Evolutionary conservation across 2,797 vertebrate species (phyloP).

Genomic region (Notoglanidium macrostoma): DNA sequence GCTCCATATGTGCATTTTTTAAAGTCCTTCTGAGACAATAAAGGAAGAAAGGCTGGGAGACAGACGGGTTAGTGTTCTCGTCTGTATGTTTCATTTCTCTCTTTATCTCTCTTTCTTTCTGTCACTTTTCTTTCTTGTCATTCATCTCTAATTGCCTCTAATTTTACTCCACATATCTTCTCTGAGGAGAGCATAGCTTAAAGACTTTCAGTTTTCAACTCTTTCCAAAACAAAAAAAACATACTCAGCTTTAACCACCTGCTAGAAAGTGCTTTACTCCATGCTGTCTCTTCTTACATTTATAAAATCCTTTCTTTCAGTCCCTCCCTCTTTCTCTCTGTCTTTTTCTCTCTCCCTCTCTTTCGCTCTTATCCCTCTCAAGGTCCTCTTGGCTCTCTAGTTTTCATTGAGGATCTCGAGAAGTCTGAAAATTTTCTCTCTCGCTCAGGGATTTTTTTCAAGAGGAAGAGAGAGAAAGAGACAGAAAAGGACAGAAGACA

Average conservation of each 20-base stretch:
- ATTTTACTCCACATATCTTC: neutral
- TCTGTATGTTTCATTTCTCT: neutral
- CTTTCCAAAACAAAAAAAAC: neutral
- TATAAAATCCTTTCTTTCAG: neutral
- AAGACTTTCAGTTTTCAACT: neutral
- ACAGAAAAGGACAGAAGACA: neutral
- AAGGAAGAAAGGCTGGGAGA: neutral
- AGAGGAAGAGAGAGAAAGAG: conserved; percentile 35
- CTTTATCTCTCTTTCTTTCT: conserved; percentile 19
- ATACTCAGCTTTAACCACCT: neutral
- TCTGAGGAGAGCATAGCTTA: neutral
- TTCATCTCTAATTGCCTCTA: conserved; percentile 11
- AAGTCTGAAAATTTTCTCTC: conserved; percentile 68
- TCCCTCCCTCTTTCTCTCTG: neutral
- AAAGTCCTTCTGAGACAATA: conserved; percentile 39
- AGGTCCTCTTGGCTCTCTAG: conserved; percentile 74
- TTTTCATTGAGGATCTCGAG: conserved; percentile 70
- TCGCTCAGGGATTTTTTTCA: neutral
- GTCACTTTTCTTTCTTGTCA: neutral
- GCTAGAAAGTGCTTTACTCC: neutral
- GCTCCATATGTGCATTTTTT: neutral
- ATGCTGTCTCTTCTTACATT: neutral
- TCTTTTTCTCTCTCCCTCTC: conserved; percentile 34
- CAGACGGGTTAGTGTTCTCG: neutral
- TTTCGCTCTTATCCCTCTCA: conserved; percentile 38